Conservation (phyloP, 2,888 invertebrate genomes). For the Trichopria drosophilae region DNA sequence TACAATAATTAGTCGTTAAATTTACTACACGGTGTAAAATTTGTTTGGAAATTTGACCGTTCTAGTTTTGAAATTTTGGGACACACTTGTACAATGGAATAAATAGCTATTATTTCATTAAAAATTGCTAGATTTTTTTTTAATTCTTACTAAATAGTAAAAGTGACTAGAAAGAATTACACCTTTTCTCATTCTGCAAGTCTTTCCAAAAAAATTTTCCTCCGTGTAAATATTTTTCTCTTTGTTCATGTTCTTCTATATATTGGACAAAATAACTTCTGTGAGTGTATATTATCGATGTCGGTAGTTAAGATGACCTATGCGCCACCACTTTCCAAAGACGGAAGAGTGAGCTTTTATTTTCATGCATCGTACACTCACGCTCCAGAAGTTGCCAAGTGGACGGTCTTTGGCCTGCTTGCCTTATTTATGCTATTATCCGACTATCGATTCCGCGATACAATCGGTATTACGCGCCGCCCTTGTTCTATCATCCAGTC, state of each 20-base stretch:
- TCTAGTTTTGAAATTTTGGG: no score
- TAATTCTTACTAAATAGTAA: no score
- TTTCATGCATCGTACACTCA: slow-evolving; percentile 5
- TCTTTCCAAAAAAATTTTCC: slow-evolving; percentile 8
- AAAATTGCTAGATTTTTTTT: no score
- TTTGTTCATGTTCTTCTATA: slow-evolving; percentile 2
- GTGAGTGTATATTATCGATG: no score
- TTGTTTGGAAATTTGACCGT: no score
- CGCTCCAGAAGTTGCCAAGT: slow-evolving; percentile 10
- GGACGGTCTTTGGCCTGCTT: slow-evolving; percentile 13
- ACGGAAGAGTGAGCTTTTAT: slow-evolving; percentile 12
- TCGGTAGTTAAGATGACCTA: slow-evolving; percentile 10
- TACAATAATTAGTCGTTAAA: no score
- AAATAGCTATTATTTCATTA: no score
- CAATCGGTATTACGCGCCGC: slow-evolving; percentile 1
- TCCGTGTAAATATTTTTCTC: slow-evolving; percentile 1
- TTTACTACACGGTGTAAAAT: no score
- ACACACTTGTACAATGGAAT: no score
- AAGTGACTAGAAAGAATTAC: no score
- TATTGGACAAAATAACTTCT: no score
- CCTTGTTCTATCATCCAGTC: slow-evolving; percentile 6
- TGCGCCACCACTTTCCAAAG: slow-evolving; percentile 1
- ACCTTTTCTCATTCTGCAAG: no score
- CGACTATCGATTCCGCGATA: slow-evolving; percentile 11
- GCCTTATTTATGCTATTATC: slow-evolving; percentile 13